phyloP scores from a whole-genome alignment of 2,888 invertebrate genomes.

The Zygogramma bicolorata region DNA sequence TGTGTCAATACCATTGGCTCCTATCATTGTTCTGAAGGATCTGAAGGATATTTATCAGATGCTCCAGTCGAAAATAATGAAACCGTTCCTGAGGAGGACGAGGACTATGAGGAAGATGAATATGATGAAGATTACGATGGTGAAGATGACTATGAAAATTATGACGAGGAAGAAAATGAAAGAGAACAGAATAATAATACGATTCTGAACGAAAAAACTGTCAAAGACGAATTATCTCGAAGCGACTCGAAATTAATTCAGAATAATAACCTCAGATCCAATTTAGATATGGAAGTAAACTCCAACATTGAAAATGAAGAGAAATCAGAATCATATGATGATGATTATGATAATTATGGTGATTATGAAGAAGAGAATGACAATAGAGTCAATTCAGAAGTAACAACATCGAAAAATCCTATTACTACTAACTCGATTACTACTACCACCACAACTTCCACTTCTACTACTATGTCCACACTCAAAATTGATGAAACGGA shows the following conservation, averaged over 20 bases:
- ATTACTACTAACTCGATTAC: background rate
- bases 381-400: background rate
- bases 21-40: constrained; percentile 66
- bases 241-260: background rate
- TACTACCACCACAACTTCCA: too few relatives aligned
- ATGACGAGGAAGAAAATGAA: constrained; percentile 39
- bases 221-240: too few relatives aligned
- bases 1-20: constrained; percentile 77
- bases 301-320: constrained; percentile 29
- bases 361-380: constrained; percentile 4
- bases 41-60: constrained; percentile 38
- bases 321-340: constrained; percentile 40
- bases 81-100: constrained; percentile 23
- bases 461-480: background rate
- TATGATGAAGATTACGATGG: constrained; percentile 47
- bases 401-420: background rate
- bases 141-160: constrained; percentile 43
- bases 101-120: constrained; percentile 42
- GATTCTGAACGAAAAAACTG: background rate
- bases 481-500: background rate
- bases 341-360: constrained; percentile 44
- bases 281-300: background rate
- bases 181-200: constrained; percentile 19
- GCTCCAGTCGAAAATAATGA: constrained; percentile 41
- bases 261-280: background rate